These are phyloP conservation scores for Thaleichthys pacificus DNA, from an alignment of 2,797 vertebrate species.

Conservation along the genomic window DNA sequence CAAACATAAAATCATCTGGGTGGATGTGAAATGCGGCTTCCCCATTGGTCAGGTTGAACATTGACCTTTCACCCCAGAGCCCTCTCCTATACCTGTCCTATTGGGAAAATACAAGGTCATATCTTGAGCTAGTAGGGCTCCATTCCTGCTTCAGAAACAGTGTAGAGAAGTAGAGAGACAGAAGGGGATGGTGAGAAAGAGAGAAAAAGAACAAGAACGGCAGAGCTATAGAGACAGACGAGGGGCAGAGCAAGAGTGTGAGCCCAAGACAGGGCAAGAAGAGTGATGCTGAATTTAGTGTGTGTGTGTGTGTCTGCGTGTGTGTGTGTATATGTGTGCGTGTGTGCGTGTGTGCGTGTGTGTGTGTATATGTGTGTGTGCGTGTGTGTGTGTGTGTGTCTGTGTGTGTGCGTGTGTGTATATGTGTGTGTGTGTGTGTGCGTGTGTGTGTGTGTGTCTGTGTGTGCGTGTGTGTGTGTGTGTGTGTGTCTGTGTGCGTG, in stretches of 20 bases:
- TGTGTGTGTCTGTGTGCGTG: conserved; percentile 31
- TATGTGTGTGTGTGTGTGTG: conserved; percentile 2
- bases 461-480: conserved; percentile 35
- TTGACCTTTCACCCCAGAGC: no score
- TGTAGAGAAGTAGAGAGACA: conserved; percentile 16
- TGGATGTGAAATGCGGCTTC: no score
- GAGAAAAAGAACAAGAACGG: conserved; percentile 7
- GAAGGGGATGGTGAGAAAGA: conserved; percentile 14
- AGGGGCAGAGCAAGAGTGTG: conserved; percentile 45
- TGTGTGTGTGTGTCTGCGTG: conserved; percentile 43
- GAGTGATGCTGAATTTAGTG: conserved; percentile 73
- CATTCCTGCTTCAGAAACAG: neutral
- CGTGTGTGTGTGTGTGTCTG: conserved; percentile 36
- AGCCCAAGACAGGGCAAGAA: conserved; percentile 49
- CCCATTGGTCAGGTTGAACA: no score
- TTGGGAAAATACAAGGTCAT: no score
- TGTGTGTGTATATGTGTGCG: no score
- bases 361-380: conserved; percentile 52
- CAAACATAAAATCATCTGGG: no score
- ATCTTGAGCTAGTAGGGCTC: no score
- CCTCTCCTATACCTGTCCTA: no score
- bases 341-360: conserved; percentile 39
- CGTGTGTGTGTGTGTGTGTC: conserved; percentile 9
- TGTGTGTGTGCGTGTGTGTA: conserved; percentile 50
- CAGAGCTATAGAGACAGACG: conserved; percentile 33